phyloP scores from a whole-genome alignment of 2,113 vertebrate species.

The Bufo gargarizans region DNA sequence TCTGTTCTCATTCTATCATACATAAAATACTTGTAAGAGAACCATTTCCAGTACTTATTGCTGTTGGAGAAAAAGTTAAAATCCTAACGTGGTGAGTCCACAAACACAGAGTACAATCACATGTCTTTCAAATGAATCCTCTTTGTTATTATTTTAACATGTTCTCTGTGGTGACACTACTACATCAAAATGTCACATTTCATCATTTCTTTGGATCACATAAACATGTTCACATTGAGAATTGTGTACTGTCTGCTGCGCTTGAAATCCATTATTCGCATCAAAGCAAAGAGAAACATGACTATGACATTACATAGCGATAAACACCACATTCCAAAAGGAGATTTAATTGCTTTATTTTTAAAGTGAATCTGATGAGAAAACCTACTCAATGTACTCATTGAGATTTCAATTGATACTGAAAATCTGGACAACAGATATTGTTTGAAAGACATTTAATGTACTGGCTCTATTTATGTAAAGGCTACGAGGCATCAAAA shows the following conservation, averaged over 20 bases:
- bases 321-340: conserved; percentile 20
- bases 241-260: conserved; percentile 30
- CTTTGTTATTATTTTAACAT: conserved; percentile 24
- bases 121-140: conserved; percentile 18
- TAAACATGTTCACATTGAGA: conserved; percentile 31
- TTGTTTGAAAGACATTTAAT: background rate
- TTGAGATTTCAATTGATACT: background rate
- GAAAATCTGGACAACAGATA: background rate
- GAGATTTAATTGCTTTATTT: background rate
- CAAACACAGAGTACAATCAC: background rate
- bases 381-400: background rate
- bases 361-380: conserved; percentile 2
- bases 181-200: conserved; percentile 28
- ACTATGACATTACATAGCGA: conserved; percentile 32
- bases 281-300: conserved; percentile 44
- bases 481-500: background rate
- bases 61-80: background rate
- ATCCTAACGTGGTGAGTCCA: background rate
- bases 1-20: background rate
- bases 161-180: background rate
- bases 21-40: background rate
- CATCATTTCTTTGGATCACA: conserved; percentile 40
- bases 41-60: background rate
- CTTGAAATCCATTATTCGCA: conserved; percentile 44
- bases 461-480: background rate